Evolutionary conservation across 1,140 invertebrate species (phyloP).

Genomic region (Nasonia giraulti): DNA sequence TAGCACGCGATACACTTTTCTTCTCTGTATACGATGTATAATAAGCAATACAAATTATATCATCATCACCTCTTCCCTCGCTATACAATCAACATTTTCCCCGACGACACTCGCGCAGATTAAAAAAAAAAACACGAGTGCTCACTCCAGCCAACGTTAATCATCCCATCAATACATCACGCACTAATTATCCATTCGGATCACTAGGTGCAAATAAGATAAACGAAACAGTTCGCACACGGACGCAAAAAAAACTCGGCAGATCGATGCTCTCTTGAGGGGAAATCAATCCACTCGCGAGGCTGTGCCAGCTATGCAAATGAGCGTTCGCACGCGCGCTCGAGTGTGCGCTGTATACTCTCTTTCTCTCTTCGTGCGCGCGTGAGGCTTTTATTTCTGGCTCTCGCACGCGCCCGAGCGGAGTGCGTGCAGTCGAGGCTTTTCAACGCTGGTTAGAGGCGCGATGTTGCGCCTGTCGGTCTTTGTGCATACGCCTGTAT

Average conservation of each 20-base stretch:
- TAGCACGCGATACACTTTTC: background rate
- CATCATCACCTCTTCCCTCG: background rate
- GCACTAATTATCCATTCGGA: background rate
- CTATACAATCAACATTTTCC: background rate
- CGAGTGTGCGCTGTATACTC: background rate
- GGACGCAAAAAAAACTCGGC: background rate
- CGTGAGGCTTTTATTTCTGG: background rate
- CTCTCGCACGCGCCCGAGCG: too few relatives aligned
- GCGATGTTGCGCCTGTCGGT: background rate
- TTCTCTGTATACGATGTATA: background rate
- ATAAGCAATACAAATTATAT: background rate
- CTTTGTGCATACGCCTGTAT: background rate
- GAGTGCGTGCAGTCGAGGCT: background rate
- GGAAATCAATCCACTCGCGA: background rate
- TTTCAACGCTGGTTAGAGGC: background rate
- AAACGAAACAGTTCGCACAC: background rate
- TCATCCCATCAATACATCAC: background rate
- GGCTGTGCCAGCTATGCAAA: background rate
- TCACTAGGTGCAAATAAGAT: too few relatives aligned
- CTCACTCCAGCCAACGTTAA: background rate
- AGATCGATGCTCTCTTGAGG: conserved; percentile 5
- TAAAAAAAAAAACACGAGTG: background rate
- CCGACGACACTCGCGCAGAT: background rate
- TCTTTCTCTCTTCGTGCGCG: background rate
- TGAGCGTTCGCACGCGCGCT: background rate